These are phyloP conservation scores for Bradypodion pumilum DNA, from an alignment of 2,797 vertebrate species.

Conservation along the genomic window DNA sequence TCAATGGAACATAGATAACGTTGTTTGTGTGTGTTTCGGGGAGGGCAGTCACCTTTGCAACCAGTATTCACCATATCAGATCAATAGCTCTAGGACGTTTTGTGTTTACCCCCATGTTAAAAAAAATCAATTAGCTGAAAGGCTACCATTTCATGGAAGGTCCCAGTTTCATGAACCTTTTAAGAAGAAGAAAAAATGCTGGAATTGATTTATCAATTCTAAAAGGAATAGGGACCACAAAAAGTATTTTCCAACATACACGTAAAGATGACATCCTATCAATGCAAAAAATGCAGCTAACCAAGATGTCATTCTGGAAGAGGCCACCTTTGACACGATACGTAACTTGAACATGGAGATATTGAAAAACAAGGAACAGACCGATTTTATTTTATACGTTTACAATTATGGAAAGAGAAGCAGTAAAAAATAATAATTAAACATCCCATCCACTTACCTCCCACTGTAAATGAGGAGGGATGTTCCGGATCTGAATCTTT, in stretches of 20 bases:
- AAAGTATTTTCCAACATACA: neutral
- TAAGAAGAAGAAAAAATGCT: neutral
- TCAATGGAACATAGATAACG: too few species aligned
- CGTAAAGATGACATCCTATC: neutral
- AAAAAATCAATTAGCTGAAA: neutral
- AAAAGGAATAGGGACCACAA: neutral
- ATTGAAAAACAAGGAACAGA: neutral
- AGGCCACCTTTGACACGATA: neutral
- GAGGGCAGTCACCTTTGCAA: too few species aligned
- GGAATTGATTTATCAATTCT: neutral
- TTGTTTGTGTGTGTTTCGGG: too few species aligned
- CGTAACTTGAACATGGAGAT: neutral
- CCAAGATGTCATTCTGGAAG: neutral
- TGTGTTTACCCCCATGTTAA: neutral
- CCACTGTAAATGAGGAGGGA: slow-evolving; percentile 95
- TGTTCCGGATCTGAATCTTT: slow-evolving; percentile 97
- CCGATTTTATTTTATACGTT: neutral
- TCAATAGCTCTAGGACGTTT: neutral
- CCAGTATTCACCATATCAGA: neutral
- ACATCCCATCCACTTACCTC: slow-evolving; percentile 82
- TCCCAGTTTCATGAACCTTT: neutral
- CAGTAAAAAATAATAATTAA: neutral
- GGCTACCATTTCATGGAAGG: neutral
- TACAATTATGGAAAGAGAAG: neutral
- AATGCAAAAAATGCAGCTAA: neutral